These are phyloP conservation scores for Choloepus didactylus DNA, from an alignment of 2,797 vertebrate genomes.

Conservation along the genomic window DNA sequence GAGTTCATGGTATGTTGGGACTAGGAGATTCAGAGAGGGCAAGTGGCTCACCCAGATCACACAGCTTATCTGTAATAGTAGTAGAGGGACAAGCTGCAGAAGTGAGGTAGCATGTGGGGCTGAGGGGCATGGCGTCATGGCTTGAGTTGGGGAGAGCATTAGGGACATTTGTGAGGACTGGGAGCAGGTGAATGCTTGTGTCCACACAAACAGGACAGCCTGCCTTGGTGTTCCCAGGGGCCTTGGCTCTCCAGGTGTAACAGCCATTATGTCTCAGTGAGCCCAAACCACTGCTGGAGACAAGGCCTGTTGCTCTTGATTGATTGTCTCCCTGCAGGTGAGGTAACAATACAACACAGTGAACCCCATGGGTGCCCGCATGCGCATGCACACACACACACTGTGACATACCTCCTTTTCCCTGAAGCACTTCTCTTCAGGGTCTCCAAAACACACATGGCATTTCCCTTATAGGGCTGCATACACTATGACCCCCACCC, in stretches of 20 bases:
- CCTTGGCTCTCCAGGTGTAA: background rate
- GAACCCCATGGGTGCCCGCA: too few relatives aligned
- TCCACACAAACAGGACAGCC: background rate
- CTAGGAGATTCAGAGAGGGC: constrained; percentile 41
- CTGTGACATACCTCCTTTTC: background rate
- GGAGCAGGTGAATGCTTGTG: background rate
- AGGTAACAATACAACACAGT: background rate
- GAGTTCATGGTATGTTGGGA: background rate
- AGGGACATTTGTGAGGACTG: background rate
- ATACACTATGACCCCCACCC: too few relatives aligned
- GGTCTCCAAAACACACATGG: background rate
- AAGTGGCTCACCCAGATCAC: constrained; percentile 24
- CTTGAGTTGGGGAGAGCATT: background rate
- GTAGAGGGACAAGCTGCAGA: background rate
- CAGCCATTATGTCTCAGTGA: background rate
- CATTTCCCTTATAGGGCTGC: background rate
- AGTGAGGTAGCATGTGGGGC: background rate
- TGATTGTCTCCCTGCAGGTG: background rate
- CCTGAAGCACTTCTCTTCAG: background rate
- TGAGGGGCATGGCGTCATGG: background rate
- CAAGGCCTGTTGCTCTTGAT: background rate
- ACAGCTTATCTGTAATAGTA: background rate
- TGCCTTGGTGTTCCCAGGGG: background rate
- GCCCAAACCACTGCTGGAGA: background rate
- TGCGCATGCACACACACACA: too few relatives aligned